phyloP scores from a whole-genome alignment of 2,888 invertebrate species.

The Drosophila helvetica region DNA sequence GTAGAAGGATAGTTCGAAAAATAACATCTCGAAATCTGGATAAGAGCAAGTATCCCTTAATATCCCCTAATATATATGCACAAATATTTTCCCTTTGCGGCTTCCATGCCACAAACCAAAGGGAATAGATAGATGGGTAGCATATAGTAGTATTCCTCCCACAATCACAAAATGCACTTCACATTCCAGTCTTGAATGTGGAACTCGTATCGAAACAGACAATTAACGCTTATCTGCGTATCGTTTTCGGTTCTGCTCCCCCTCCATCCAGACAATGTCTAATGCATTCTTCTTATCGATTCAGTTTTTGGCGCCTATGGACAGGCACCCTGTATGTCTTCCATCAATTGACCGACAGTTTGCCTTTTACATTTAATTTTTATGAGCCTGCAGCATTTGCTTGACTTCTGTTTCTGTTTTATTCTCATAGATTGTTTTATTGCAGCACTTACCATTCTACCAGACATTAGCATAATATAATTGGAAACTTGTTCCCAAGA shows the following conservation, averaged over 20 bases:
- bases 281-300: slow-evolving; percentile 23
- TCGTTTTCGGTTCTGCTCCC: background rate
- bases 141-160: background rate
- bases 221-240: background rate
- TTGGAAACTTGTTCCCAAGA: slow-evolving; percentile 46
- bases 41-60: too few relatives aligned
- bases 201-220: background rate
- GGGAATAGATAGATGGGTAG: background rate
- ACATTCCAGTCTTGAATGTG: background rate
- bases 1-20: too few relatives aligned
- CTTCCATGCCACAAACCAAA: background rate
- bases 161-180: background rate
- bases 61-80: too few relatives aligned
- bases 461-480: background rate
- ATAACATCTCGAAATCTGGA: too few relatives aligned
- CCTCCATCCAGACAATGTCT: background rate
- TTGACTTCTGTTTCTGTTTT: slow-evolving; percentile 37
- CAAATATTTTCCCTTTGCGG: too few relatives aligned
- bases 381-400: slow-evolving; percentile 48
- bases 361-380: slow-evolving; percentile 31
- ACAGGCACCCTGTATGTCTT: background rate
- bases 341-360: slow-evolving; percentile 33
- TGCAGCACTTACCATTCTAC: slow-evolving; percentile 35
- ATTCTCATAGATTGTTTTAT: slow-evolving; percentile 58
- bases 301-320: slow-evolving; percentile 25